phyloP scores from a whole-genome alignment of 2,797 vertebrate genomes.

The Myotis daubentonii region DNA sequence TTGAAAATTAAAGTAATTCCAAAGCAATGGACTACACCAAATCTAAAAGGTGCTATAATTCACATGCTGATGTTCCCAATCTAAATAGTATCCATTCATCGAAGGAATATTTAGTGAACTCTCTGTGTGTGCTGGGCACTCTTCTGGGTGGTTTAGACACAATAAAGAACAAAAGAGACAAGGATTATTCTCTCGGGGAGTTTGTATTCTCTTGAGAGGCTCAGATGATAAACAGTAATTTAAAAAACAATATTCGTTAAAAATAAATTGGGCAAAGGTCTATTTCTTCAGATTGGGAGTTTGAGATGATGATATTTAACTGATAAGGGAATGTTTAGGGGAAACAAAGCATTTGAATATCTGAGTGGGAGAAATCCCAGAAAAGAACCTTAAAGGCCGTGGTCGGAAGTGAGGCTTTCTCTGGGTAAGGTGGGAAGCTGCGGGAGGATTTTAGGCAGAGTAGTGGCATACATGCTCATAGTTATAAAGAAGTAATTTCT shows the following conservation, averaged over 20 bases:
- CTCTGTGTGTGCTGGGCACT: neutral
- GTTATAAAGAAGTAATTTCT: neutral
- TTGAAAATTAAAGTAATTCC: conserved; percentile 2
- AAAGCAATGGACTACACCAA: neutral
- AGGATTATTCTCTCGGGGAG: neutral
- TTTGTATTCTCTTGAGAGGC: neutral
- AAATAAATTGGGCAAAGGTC: neutral
- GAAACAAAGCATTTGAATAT: neutral
- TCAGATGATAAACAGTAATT: neutral
- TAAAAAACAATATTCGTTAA: neutral
- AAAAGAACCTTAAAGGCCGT: neutral
- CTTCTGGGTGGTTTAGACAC: neutral
- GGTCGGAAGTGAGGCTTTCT: neutral
- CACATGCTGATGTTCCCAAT: neutral
- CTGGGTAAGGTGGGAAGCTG: neutral
- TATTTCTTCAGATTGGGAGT: neutral
- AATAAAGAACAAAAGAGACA: neutral
- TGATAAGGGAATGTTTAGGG: neutral
- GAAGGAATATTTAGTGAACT: neutral
- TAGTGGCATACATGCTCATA: neutral
- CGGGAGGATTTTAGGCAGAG: neutral
- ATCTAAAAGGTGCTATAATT: neutral
- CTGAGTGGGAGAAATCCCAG: neutral
- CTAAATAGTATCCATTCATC: neutral
- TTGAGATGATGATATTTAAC: neutral